These are phyloP conservation scores for Rhingia campestris DNA, from an alignment of 2,888 invertebrate genomes.

Conservation along the genomic window DNA sequence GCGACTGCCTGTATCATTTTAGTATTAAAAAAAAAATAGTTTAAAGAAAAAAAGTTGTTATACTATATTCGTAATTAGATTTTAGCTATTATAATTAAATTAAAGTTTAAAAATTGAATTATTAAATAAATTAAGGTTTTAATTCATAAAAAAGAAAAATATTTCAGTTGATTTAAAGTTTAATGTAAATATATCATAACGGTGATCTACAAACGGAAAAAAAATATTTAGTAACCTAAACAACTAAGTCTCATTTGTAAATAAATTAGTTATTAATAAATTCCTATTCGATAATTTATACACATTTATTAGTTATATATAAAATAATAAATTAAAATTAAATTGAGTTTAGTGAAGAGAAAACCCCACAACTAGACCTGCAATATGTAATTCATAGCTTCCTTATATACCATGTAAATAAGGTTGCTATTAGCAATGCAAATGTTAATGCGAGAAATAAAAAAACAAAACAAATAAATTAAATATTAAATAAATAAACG, in stretches of 20 bases:
- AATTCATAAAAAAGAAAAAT: not conserved
- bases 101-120: constrained; percentile 5
- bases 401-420: constrained; percentile 74
- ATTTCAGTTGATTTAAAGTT: constrained; percentile 11
- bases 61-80: not conserved
- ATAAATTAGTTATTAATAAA: constrained; percentile 49
- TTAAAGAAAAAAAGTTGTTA: constrained; percentile 11
- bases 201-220: no score
- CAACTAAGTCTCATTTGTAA: constrained; percentile 32
- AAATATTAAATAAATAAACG: constrained; percentile 27
- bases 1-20: constrained; percentile 40
- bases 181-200: constrained; percentile 37
- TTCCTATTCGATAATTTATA: constrained; percentile 48
- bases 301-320: constrained; percentile 9
- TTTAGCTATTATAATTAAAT: not conserved
- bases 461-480: constrained; percentile 5
- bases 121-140: not conserved
- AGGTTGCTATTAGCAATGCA: constrained; percentile 56
- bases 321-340: constrained; percentile 3
- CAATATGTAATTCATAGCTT: constrained; percentile 55
- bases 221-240: not conserved
- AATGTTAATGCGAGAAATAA: constrained; percentile 29
- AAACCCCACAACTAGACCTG: constrained; percentile 7
- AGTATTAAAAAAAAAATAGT: constrained; percentile 9
- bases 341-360: constrained; percentile 30